phyloP scores from a whole-genome alignment of 2,888 invertebrate genomes.

The Heliconius ethilla region DNA sequence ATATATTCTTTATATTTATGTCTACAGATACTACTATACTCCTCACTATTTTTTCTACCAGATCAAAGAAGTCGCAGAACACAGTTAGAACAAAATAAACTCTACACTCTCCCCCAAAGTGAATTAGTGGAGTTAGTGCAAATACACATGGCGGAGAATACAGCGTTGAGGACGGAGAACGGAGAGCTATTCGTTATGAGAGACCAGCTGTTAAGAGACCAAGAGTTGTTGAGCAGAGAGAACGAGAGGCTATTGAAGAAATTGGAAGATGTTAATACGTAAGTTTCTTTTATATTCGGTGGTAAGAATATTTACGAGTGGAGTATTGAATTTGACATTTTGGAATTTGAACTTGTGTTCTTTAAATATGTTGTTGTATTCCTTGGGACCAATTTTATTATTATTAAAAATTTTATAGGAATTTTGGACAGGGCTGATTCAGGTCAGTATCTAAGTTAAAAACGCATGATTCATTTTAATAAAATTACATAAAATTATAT shows the following conservation, averaged over 20 bases:
- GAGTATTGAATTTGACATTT: too few species aligned
- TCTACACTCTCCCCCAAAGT: conserved; percentile 87
- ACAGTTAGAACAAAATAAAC: conserved; percentile 86
- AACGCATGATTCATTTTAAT: conserved; percentile 47
- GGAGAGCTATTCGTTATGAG: conserved; percentile 90
- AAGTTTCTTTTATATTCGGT: conserved; percentile 64
- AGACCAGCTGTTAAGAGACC: conserved; percentile 92
- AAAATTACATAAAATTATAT: neutral
- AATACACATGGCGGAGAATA: conserved; percentile 92
- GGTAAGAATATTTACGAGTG: too few species aligned
- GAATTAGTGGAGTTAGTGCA: conserved; percentile 92
- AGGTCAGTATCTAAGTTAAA: conserved; percentile 57
- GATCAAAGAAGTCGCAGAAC: conserved; percentile 67
- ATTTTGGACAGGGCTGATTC: conserved; percentile 71
- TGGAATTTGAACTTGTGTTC: too few species aligned
- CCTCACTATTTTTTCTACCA: conserved; percentile 42
- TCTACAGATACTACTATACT: too few species aligned
- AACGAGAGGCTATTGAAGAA: conserved; percentile 94
- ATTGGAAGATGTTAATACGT: conserved; percentile 94
- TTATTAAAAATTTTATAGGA: conserved; percentile 60
- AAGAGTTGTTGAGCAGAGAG: conserved; percentile 93
- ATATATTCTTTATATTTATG: too few species aligned
- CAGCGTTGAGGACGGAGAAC: conserved; percentile 91
- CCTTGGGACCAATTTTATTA: too few species aligned
- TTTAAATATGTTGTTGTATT: too few species aligned